Percentiles rank a stretch among this genome's conserved stretches.
phyloP scores from a whole-genome alignment of 2,888 invertebrate genomes.

The Lithosia quadra region DNA sequence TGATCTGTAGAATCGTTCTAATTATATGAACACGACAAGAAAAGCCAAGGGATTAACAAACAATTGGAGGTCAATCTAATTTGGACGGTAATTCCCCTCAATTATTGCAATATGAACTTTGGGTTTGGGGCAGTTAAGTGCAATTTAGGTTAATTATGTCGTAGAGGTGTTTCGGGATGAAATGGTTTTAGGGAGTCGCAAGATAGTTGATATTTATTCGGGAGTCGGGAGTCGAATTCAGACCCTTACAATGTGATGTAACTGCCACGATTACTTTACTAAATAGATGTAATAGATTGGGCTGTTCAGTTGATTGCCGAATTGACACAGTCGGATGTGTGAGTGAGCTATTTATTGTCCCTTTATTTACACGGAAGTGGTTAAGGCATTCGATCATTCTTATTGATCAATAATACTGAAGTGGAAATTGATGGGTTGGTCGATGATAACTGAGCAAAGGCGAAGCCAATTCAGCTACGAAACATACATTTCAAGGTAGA shows the following conservation, averaged over 20 bases:
- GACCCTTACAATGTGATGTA: slow-evolving; percentile 29
- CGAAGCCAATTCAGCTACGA: too few relatives aligned
- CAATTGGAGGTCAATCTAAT: slow-evolving; percentile 59
- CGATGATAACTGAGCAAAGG: too few relatives aligned
- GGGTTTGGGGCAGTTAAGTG: slow-evolving; percentile 65
- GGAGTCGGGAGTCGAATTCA: slow-evolving; percentile 30
- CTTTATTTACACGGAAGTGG: not conserved
- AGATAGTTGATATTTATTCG: slow-evolving; percentile 38
- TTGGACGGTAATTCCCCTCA: slow-evolving; percentile 58
- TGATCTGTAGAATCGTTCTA: slow-evolving; percentile 58
- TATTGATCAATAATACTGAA: not conserved
- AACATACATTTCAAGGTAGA: too few relatives aligned
- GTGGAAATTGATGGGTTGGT: not conserved
- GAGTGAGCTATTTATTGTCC: not conserved
- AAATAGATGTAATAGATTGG: slow-evolving; percentile 31
- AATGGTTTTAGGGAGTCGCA: slow-evolving; percentile 40
- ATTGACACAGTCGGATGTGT: not conserved
- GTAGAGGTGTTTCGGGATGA: slow-evolving; percentile 41
- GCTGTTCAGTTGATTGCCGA: slow-evolving; percentile 11
- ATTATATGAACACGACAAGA: slow-evolving; percentile 38
- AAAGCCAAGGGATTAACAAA: slow-evolving; percentile 43
- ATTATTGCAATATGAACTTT: slow-evolving; percentile 73
- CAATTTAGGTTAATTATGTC: slow-evolving; percentile 68
- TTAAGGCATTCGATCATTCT: not conserved
- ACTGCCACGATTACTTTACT: slow-evolving; percentile 30